Evolutionary conservation across 2,888 invertebrate species (phyloP), one percentile per base, ranked within the genome.

Genomic region (Aphidius colemani): DNA sequence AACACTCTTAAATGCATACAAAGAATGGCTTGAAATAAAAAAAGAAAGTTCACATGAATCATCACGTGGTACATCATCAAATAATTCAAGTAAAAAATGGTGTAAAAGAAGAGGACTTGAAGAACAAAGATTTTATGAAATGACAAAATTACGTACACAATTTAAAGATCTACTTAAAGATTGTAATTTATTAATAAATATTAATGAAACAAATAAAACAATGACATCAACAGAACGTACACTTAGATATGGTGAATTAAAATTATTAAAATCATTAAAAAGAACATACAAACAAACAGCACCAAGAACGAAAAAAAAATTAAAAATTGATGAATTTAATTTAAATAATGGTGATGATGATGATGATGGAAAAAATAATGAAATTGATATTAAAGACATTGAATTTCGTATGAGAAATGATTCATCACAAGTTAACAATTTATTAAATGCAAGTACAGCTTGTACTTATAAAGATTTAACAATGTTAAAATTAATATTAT

Each of bases 101-200:
- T 95, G 97, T 72, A 88, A 88, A 69, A 87, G 92, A 63, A 85
- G 96, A 64, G 97, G 96, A 0, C 85, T 99, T 7, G 98, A 99
- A 82, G 98, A 99, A 79, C 98, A 99, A 81, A 85, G 99, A 30
- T 91, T 99, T 75, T 99, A 98, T 77, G 99, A 99, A 83, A 92
- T 96, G 75, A 94, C 94, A 0, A 98, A 98, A 84, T 84, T 99
- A 7, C 87, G 96, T 45, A 88, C 90, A 39, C 99, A 99, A 82
- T 93, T 97, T 74, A 88, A 92, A 76, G 90, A 91, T 62, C 86
- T 96, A 65, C 84, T 97, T 10, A 89, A 89, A 84, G 88, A 88
- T 66, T 89, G 89, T 71, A 88, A 87, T 69, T 82, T 91, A 73
- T 83, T 87, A 74, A 87, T 85, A 67, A 80, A 82, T 0, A 72